Evolutionary conservation across 2,888 invertebrate species (phyloP).

Genomic region (Herminia tarsipennalis): DNA sequence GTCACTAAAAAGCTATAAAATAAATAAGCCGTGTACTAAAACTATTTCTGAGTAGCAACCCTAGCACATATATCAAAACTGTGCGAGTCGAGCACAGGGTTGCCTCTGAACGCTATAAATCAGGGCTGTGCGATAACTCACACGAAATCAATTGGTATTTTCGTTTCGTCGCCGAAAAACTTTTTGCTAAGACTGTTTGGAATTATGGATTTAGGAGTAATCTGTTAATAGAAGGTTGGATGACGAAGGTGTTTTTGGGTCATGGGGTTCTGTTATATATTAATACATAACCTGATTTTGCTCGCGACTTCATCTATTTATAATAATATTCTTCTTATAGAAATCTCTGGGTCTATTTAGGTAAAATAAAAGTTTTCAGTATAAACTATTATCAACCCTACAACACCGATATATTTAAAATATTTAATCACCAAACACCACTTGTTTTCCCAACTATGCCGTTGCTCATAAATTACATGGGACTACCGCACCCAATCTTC

Average conservation of each 20-base stretch:
- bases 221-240: constrained; percentile 11
- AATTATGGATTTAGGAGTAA: constrained; percentile 14
- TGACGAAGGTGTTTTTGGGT: constrained; percentile 2
- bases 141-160: constrained; percentile 54
- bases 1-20: constrained; percentile 48
- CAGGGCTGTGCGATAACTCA: constrained; percentile 53
- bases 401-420: too few species aligned
- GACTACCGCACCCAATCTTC: neutral
- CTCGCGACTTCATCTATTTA: too few species aligned
- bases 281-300: too few species aligned
- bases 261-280: neutral
- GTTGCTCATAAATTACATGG: too few species aligned
- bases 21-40: constrained; percentile 57
- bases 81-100: constrained; percentile 46
- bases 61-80: constrained; percentile 65
- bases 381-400: too few species aligned
- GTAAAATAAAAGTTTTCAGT: too few species aligned
- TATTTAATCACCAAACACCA: too few species aligned
- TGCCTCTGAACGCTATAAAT: constrained; percentile 64
- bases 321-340: too few species aligned
- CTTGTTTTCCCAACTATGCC: too few species aligned
- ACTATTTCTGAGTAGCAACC: constrained; percentile 63
- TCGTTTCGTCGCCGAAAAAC: constrained; percentile 47
- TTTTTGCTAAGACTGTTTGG: constrained; percentile 33
- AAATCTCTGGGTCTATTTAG: too few species aligned